These are phyloP conservation scores for Lemur catta DNA, from an alignment of 2,797 vertebrate genomes.

Conservation along the genomic window DNA sequence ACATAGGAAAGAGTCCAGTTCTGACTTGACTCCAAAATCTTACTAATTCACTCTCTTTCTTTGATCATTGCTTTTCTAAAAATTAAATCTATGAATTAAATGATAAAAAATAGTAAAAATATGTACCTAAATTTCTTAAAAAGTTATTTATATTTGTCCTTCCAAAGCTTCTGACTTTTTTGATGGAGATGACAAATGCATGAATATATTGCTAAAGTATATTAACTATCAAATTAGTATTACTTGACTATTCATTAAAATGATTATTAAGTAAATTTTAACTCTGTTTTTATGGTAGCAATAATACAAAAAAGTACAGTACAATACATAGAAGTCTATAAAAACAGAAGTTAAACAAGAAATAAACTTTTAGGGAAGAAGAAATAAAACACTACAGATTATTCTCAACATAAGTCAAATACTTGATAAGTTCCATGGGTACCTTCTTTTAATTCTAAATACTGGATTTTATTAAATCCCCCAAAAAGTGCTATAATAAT, in stretches of 20 bases:
- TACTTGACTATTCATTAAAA: neutral
- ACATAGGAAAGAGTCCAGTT: neutral
- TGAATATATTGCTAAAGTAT: neutral
- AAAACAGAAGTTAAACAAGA: neutral
- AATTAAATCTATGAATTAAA: neutral
- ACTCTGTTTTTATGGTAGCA: neutral
- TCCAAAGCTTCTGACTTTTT: neutral
- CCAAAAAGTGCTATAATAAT: conserved; percentile 37
- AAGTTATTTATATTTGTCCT: neutral
- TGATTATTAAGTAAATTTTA: neutral
- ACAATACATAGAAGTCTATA: neutral
- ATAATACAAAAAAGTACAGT: neutral
- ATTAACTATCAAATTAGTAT: neutral
- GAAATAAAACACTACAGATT: neutral
- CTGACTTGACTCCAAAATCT: neutral
- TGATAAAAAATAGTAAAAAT: neutral
- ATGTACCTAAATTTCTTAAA: neutral
- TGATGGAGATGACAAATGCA: neutral
- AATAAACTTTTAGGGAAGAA: neutral
- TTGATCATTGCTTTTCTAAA: neutral
- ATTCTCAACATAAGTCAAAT: neutral
- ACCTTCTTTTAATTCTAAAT: conserved; percentile 75
- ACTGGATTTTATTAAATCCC: conserved; percentile 60
- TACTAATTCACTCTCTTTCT: neutral
- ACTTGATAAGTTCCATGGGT: neutral